These are phyloP conservation scores for Alcis repandata DNA, from an alignment of 2,888 invertebrate genomes.

Conservation along the genomic window DNA sequence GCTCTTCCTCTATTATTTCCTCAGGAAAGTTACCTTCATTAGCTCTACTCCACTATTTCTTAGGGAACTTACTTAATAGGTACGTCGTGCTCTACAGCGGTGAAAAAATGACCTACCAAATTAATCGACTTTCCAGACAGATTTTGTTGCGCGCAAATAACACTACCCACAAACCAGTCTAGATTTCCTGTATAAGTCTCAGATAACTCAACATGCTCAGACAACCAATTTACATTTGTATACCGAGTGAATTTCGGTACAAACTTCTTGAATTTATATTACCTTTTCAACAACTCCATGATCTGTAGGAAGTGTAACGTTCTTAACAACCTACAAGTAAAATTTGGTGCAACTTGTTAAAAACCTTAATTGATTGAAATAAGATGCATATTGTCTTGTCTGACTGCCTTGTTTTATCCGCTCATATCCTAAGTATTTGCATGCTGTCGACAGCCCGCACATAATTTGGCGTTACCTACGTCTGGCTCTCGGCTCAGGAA, in stretches of 20 bases:
- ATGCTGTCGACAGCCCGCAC: conserved; percentile 45
- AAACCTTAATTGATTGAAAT: neutral
- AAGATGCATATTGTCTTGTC: conserved; percentile 5
- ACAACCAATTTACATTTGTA: conserved; percentile 32
- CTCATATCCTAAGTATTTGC: conserved; percentile 38
- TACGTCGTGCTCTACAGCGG: neutral
- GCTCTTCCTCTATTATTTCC: no score
- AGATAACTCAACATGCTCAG: conserved; percentile 18
- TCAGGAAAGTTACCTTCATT: no score
- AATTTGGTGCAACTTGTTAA: neutral
- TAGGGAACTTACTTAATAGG: no score
- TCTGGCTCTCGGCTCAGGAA: conserved; percentile 59
- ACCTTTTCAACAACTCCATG: conserved; percentile 32
- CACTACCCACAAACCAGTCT: conserved; percentile 33
- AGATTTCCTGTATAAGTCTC: conserved; percentile 43
- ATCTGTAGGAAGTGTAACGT: conserved; percentile 32
- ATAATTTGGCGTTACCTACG: conserved; percentile 49
- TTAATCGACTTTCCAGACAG: conserved; percentile 6
- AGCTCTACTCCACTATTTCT: no score
- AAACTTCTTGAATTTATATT: conserved; percentile 33
- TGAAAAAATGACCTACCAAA: neutral
- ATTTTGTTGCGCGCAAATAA: conserved; percentile 24
- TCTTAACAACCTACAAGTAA: neutral
- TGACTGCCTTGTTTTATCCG: neutral
- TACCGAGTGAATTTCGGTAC: conserved; percentile 27